Conservation (phyloP, 2,113 vertebrate genomes). For the Trichomycterus rosablanca region DNA sequence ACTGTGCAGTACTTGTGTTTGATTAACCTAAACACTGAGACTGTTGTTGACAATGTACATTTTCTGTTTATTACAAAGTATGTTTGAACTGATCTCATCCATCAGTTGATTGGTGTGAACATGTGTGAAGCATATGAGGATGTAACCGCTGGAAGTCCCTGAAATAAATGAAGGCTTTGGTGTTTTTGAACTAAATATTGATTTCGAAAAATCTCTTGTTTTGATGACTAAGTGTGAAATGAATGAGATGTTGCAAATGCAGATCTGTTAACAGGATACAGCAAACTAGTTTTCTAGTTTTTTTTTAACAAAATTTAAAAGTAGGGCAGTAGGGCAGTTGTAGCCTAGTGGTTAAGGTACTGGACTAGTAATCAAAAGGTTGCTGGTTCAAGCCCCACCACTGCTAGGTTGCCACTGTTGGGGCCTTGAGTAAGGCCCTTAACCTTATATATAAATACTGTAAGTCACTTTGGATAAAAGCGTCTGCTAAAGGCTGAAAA, state of each 20-base stretch:
- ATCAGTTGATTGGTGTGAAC: constrained; percentile 7
- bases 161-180: constrained; percentile 23
- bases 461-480: no score
- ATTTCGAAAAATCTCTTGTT: neutral
- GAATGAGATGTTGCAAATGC: neutral
- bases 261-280: neutral
- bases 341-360: no score
- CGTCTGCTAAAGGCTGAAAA: no score
- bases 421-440: no score
- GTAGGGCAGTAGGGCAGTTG: no score
- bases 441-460: no score
- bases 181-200: neutral
- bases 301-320: no score
- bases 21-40: constrained; percentile 16
- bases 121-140: constrained; percentile 14
- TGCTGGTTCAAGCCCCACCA: no score
- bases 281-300: no score
- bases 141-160: neutral
- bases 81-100: constrained; percentile 11
- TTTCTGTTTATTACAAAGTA: constrained; percentile 16
- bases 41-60: constrained; percentile 19
- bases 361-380: no score
- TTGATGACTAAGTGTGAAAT: neutral
- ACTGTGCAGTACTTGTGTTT: neutral
- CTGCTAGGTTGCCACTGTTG: no score